These are phyloP conservation scores for Metellina segmentata DNA, from an alignment of 2,888 invertebrate genomes.

Conservation along the genomic window DNA sequence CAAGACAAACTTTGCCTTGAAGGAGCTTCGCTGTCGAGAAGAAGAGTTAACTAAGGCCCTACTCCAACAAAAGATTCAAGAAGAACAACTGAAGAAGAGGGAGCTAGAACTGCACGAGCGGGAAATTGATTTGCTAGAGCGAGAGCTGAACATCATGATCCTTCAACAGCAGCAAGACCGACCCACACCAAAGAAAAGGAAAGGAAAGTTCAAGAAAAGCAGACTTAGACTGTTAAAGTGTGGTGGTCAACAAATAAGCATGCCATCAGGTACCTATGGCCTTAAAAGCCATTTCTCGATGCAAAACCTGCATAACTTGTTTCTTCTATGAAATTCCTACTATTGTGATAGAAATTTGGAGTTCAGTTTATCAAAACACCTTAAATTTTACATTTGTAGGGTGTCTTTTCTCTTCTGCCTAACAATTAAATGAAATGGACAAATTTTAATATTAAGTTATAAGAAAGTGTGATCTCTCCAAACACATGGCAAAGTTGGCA, in stretches of 20 bases:
- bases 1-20: not conserved
- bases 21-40: slow-evolving; percentile 89
- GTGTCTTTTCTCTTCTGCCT: too few species aligned
- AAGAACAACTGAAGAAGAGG: slow-evolving; percentile 91
- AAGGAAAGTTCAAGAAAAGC: slow-evolving; percentile 92
- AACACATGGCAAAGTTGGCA: too few species aligned
- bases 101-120: slow-evolving; percentile 91
- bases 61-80: slow-evolving; percentile 91
- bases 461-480: too few species aligned
- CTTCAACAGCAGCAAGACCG: slow-evolving; percentile 87
- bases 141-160: slow-evolving; percentile 93
- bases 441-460: too few species aligned
- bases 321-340: too few species aligned
- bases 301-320: not conserved
- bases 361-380: too few species aligned
- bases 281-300: not conserved
- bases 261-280: slow-evolving; percentile 73
- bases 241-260: slow-evolving; percentile 76
- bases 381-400: too few species aligned
- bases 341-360: too few species aligned
- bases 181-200: slow-evolving; percentile 91
- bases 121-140: slow-evolving; percentile 92
- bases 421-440: too few species aligned
- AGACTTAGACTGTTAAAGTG: slow-evolving; percentile 86
- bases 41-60: slow-evolving; percentile 94